These are phyloP conservation scores for Diorhabda carinulata DNA, from an alignment of 1,140 invertebrate genomes.

Conservation along the genomic window DNA sequence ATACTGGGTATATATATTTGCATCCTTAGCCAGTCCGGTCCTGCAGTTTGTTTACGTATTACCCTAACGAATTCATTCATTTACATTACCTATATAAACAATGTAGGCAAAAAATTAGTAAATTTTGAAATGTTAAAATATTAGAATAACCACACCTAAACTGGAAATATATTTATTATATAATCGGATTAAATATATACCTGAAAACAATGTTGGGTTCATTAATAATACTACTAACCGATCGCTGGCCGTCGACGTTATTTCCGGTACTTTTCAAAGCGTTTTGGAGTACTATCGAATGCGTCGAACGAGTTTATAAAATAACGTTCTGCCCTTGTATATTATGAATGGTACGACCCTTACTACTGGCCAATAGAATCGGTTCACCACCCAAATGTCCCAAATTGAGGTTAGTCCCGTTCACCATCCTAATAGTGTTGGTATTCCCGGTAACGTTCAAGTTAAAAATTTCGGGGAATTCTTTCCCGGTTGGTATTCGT, in stretches of 20 bases:
- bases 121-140: too few relatives aligned
- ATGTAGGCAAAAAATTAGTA: too few relatives aligned
- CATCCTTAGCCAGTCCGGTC: too few relatives aligned
- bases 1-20: too few relatives aligned
- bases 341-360: constrained; percentile 48
- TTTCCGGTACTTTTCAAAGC: constrained; percentile 23
- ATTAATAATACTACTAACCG: constrained; percentile 35
- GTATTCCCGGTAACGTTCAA: constrained; percentile 30
- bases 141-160: too few relatives aligned
- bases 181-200: neutral
- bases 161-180: too few relatives aligned
- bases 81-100: too few relatives aligned
- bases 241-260: constrained; percentile 17
- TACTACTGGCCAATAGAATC: constrained; percentile 58
- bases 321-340: constrained; percentile 46
- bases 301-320: constrained; percentile 35
- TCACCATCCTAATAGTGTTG: constrained; percentile 53
- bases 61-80: too few relatives aligned
- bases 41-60: too few relatives aligned
- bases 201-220: constrained; percentile 41
- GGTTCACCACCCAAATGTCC: constrained; percentile 62
- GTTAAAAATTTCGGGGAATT: constrained; percentile 29
- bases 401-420: constrained; percentile 51
- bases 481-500: constrained; percentile 31
- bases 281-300: constrained; percentile 45